These are phyloP conservation scores for Eustalomyia histrio DNA, from an alignment of 2,888 invertebrate species.

Conservation along the genomic window DNA sequence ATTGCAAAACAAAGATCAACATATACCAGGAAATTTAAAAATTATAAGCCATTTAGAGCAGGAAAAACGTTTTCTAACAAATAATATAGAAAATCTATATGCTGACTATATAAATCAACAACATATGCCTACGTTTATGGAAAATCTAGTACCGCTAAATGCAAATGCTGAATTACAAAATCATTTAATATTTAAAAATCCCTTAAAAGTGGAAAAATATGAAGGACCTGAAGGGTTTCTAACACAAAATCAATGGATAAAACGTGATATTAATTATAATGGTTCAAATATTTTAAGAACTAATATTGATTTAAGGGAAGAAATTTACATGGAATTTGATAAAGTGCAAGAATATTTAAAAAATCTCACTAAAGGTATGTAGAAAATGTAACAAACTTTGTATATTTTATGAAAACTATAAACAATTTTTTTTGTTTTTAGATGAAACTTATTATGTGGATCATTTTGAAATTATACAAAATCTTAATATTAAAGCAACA, in stretches of 20 bases:
- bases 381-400: too few species aligned
- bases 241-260: conserved; percentile 42
- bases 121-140: conserved; percentile 74
- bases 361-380: conserved; percentile 67
- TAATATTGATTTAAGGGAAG: not conserved
- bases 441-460: conserved; percentile 60
- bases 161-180: conserved; percentile 67
- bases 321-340: conserved; percentile 42
- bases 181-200: conserved; percentile 71
- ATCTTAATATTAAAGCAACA: conserved; percentile 63
- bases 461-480: conserved; percentile 73
- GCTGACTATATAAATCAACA: conserved; percentile 75
- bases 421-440: too few species aligned
- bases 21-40: conserved; percentile 70
- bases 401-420: too few species aligned
- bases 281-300: not conserved
- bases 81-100: conserved; percentile 73
- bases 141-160: conserved; percentile 69
- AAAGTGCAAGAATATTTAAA: conserved; percentile 66
- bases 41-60: conserved; percentile 69
- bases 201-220: conserved; percentile 70
- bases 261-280: conserved; percentile 20
- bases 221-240: conserved; percentile 60
- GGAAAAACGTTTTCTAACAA: conserved; percentile 70
- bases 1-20: conserved; percentile 72